A percentile compares a stretch with the other conserved stretches of the same genome.
Conservation (phyloP, 2,888 invertebrate genomes). For the Drosophila anomalata region DNA sequence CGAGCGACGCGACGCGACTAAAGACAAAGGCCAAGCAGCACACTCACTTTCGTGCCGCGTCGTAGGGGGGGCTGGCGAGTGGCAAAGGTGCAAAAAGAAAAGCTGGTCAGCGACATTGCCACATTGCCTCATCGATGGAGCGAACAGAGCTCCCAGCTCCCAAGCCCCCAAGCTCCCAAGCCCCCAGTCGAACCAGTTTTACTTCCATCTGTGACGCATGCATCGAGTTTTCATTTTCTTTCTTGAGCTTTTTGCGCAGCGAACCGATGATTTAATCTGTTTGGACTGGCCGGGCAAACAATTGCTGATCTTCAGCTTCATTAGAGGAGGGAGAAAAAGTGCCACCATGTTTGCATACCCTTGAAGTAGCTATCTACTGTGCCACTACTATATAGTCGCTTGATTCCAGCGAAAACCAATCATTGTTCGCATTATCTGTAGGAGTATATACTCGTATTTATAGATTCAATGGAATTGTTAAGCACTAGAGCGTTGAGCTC, state of each 20-base stretch:
- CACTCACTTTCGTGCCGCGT: constrained; percentile 63
- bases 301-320: constrained; percentile 38
- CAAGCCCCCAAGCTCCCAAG: too few relatives aligned
- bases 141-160: background rate
- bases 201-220: constrained; percentile 70
- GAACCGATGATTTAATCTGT: constrained; percentile 51
- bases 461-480: constrained; percentile 7
- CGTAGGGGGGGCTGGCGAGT: too few relatives aligned
- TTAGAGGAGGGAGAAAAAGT: constrained; percentile 10
- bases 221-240: constrained; percentile 29
- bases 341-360: constrained; percentile 25
- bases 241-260: constrained; percentile 15
- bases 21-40: constrained; percentile 74
- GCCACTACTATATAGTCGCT: background rate
- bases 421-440: constrained; percentile 9
- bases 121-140: constrained; percentile 58
- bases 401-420: constrained; percentile 4
- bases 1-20: constrained; percentile 25
- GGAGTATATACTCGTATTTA: background rate
- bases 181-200: constrained; percentile 41
- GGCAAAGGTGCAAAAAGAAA: constrained; percentile 54
- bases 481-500: constrained; percentile 6
- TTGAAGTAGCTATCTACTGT: constrained; percentile 18
- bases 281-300: constrained; percentile 32
- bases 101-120: constrained; percentile 77